Evolutionary conservation across 2,113 vertebrate species (phyloP).

Genomic region (Prochilodus magdalenae): DNA sequence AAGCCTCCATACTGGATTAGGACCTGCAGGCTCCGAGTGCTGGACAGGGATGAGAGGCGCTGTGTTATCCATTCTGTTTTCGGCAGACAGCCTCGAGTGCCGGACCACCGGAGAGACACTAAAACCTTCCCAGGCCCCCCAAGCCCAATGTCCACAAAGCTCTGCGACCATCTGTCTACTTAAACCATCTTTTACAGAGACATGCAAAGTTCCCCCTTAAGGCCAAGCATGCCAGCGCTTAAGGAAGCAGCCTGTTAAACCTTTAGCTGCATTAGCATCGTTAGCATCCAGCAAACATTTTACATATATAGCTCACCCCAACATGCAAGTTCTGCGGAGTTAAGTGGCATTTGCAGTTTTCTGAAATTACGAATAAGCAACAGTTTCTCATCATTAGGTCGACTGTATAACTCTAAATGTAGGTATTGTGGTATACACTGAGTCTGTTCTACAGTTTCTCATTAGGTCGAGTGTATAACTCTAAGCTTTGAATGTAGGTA

Average conservation of each 20-base stretch:
- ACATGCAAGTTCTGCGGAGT: too few relatives aligned
- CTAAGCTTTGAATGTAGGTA: too few relatives aligned
- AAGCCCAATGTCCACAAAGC: not conserved
- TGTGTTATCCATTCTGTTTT: constrained; percentile 24
- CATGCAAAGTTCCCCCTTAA: not conserved
- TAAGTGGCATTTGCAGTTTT: too few relatives aligned
- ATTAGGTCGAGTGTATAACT: too few relatives aligned
- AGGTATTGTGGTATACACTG: too few relatives aligned
- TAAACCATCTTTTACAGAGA: not conserved
- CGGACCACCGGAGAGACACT: constrained; percentile 28
- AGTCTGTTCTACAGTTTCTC: too few relatives aligned
- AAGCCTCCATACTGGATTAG: constrained; percentile 30
- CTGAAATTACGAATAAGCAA: too few relatives aligned
- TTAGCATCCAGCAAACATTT: too few relatives aligned
- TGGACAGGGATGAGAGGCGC: constrained; percentile 43
- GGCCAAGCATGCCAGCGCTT: not conserved
- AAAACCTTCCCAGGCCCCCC: constrained; percentile 12
- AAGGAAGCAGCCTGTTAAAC: not conserved
- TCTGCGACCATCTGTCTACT: constrained; percentile 17
- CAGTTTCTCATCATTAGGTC: too few relatives aligned
- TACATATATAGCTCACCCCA: too few relatives aligned
- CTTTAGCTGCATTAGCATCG: too few relatives aligned
- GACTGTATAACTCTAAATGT: too few relatives aligned
- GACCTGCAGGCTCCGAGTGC: constrained; percentile 18
- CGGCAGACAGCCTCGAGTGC: constrained; percentile 4